phyloP scores from a whole-genome alignment of 2,797 vertebrate genomes.

The Helicolenus hilgendorfi region DNA sequence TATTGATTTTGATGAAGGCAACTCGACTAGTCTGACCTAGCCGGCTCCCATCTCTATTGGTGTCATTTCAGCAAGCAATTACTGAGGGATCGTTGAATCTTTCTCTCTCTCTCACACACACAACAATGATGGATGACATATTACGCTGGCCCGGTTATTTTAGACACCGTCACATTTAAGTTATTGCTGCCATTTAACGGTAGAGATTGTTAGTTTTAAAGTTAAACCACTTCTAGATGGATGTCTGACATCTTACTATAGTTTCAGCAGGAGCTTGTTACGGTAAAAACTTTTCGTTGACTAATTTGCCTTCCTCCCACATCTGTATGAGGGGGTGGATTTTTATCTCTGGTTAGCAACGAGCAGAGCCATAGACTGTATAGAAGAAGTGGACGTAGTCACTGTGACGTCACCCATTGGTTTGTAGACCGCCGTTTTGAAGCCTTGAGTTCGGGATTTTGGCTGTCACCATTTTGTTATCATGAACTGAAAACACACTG shows the following conservation, averaged over 20 bases:
- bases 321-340: neutral
- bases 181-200: constrained; percentile 29
- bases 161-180: constrained; percentile 26
- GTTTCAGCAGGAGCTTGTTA: neutral
- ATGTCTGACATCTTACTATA: constrained; percentile 13
- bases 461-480: too few relatives aligned
- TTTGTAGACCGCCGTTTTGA: too few relatives aligned
- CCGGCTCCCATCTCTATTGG: constrained; percentile 61
- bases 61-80: constrained; percentile 79
- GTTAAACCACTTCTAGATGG: constrained; percentile 13
- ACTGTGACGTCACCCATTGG: too few relatives aligned
- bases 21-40: constrained; percentile 64
- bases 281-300: neutral
- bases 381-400: too few relatives aligned
- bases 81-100: constrained; percentile 62
- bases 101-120: constrained; percentile 19
- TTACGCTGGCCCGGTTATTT: constrained; percentile 49
- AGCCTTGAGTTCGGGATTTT: too few relatives aligned
- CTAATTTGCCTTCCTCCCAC: neutral
- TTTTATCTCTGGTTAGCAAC: neutral
- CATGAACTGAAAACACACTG: too few relatives aligned
- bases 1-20: constrained; percentile 83
- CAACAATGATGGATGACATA: constrained; percentile 64
- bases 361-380: neutral
- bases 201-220: constrained; percentile 41